Percentiles rank a stretch among this genome's conserved stretches.
These are phyloP conservation scores for Polypterus senegalus DNA, from an alignment of 2,113 vertebrate genomes.

Conservation along the genomic window DNA sequence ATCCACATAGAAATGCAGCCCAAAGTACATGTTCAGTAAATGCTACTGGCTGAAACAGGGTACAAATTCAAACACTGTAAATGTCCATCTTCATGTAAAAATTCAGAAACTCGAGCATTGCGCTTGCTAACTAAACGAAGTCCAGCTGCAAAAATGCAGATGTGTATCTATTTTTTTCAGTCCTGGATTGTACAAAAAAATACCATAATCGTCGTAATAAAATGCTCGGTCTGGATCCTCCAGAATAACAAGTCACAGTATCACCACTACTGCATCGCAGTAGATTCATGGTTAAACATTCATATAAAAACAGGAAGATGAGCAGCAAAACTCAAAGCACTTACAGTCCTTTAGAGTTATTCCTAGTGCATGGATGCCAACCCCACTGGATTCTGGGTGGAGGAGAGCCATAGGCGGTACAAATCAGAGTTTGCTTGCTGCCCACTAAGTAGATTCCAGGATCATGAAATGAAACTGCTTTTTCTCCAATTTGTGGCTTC, in stretches of 20 bases:
- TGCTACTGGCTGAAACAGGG: not conserved
- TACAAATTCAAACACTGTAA: not conserved
- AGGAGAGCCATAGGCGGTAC: conserved; percentile 75
- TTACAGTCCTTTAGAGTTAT: conserved; percentile 67
- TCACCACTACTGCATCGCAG: not conserved
- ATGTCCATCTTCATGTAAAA: too few species aligned
- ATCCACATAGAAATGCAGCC: too few species aligned
- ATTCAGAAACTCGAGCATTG: too few species aligned
- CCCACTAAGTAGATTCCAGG: conserved; percentile 52
- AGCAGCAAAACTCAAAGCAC: conserved; percentile 25
- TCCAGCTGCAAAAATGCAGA: too few species aligned
- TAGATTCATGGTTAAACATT: not conserved
- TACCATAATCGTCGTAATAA: not conserved
- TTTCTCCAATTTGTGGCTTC: conserved; percentile 87
- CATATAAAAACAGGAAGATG: not conserved
- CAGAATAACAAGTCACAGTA: not conserved
- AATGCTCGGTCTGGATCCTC: not conserved
- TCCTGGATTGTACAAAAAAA: too few species aligned
- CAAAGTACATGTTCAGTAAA: not conserved
- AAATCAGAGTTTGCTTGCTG: conserved; percentile 69
- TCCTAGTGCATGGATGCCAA: conserved; percentile 72
- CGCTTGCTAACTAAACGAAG: too few species aligned
- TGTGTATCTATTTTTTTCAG: too few species aligned
- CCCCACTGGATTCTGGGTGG: conserved; percentile 70
- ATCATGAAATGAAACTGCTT: conserved; percentile 64